Evolutionary conservation across 2,888 invertebrate genomes (phyloP), one percentile per base, ranked within the genome.

Genomic region (Drosophila lacicola): DNA sequence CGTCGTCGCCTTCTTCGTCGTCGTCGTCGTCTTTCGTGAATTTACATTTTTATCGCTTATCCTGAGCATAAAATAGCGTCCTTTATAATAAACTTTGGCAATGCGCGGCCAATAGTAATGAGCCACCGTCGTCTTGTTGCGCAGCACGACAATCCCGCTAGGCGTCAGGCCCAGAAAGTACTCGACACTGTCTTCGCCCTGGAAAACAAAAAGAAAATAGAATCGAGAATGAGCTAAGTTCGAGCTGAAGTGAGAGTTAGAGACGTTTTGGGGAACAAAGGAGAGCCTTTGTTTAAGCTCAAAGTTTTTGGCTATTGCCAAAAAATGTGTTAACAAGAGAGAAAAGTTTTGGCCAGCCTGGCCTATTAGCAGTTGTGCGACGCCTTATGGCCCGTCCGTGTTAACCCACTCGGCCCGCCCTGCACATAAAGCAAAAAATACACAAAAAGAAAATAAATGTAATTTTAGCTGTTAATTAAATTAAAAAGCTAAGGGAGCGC

Each of bases 91-190:
- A 90, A 98, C 96, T 94, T 98, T 98, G 88, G 97, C 96, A 91
- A 99, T 98, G 90, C 98, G 95, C 75, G 98, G 98, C 98, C 99
- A 99, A 94, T 98, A 98, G 94, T 99, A 98, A 94, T 98, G 98
- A 85, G 98, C 98, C 74, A 98, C 98, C 93, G 98, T 98, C 92
- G 96, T 96, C 94, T 98, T 98, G 93, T 98, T 98, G 86, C 98
- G 95, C 90, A 98, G 94, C 69, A 99, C 96, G 91, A 98, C 96
- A 91, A 99, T 96, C 73, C 98, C 98, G 92, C 98, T 98, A 65
- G 98, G 98, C 80, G 98, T 98, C 90, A 99, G 93, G 67, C 98
- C 98, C 91, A 99, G 94, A 93, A 97, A 98, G 93, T 98, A 98
- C 92, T 98, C 98, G 74, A 98, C 97, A 91, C 97, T 98, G 93